Evolutionary conservation across 2,888 invertebrate species (phyloP), one percentile per base, ranked within the genome.

Genomic region (Mycalesis mineus): DNA sequence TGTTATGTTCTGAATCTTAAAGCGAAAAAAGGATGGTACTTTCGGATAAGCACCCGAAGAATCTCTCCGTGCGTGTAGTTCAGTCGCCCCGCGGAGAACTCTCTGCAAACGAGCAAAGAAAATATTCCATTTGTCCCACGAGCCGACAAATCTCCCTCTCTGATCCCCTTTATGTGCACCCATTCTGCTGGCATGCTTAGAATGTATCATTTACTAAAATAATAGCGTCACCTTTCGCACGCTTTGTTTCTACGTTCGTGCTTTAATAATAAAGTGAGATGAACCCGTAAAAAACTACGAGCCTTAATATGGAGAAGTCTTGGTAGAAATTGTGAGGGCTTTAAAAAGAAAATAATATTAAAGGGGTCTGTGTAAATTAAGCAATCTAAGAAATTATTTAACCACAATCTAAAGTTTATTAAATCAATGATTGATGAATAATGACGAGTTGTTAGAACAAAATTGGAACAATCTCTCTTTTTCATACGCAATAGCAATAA

Each of bases 141-240:
- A 80, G 78, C 76, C 75, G 66, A 73, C 72, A 78, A 80, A 82
- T 77, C 82, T 76, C 68, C 22, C 22, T 65, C 65, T 64, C 61
- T 79, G 79, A 84, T 81, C 81, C 80, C 69, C 77, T 84, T 84
- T 84, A 84, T 82, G 80, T 78, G 77, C 70, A 65, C 61, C 70
- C 67, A 71, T 73, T 77, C 74, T 74, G 72, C 73, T 65, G 63
- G 75, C 76, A 77, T 61, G 58, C 60, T 78, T 78, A 77, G 75
- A 63, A 65, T 69, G 67, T 73, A 73, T 74, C 73, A 62, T 68
- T 68, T 67, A 67, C 62, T 64, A 60, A 65, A 69, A 69, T 72
- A 72, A 73, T 72, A 60, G 65, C 37, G 54, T 55, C 51, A 53
- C 52, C 49, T 55, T 49, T 60, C 55, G 14, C 22, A 33, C 15